phyloP scores from a whole-genome alignment of 2,797 vertebrate species.

The Melopsittacus undulatus region DNA sequence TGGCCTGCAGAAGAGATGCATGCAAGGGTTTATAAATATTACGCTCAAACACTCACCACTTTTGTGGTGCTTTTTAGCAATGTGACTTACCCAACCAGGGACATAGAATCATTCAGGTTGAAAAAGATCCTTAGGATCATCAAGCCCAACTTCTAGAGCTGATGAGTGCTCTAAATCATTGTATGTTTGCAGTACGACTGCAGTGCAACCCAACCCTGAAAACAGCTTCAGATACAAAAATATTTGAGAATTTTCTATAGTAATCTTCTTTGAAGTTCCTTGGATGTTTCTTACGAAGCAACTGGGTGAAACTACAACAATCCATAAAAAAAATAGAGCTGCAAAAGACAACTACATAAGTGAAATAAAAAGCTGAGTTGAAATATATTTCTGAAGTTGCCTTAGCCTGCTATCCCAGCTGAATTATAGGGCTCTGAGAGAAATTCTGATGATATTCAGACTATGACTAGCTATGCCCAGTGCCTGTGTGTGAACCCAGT shows the following conservation, averaged over 20 bases:
- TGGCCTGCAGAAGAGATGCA: background rate
- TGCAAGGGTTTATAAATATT: background rate
- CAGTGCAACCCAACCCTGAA: background rate
- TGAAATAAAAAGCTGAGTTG: background rate
- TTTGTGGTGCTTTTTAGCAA: background rate
- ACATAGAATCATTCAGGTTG: background rate
- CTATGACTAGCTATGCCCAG: background rate
- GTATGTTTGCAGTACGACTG: background rate
- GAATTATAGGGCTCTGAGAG: background rate
- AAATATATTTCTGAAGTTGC: background rate
- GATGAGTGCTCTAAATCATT: background rate
- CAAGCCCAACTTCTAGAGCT: background rate
- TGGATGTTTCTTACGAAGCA: background rate
- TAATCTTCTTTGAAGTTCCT: background rate
- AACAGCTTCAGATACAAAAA: background rate
- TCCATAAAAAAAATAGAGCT: background rate
- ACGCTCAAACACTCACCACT: accelerated
- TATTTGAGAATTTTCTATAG: background rate
- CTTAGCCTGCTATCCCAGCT: background rate
- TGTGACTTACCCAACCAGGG: background rate
- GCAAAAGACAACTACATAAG: background rate
- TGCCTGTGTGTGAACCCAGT: background rate
- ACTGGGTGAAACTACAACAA: background rate
- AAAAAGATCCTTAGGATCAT: background rate
- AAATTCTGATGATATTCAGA: background rate